A percentile compares a stretch with the other conserved stretches of the same genome.
These are phyloP conservation scores for Bujurquina vittata DNA, from an alignment of 2,113 vertebrate genomes.

Conservation along the genomic window DNA sequence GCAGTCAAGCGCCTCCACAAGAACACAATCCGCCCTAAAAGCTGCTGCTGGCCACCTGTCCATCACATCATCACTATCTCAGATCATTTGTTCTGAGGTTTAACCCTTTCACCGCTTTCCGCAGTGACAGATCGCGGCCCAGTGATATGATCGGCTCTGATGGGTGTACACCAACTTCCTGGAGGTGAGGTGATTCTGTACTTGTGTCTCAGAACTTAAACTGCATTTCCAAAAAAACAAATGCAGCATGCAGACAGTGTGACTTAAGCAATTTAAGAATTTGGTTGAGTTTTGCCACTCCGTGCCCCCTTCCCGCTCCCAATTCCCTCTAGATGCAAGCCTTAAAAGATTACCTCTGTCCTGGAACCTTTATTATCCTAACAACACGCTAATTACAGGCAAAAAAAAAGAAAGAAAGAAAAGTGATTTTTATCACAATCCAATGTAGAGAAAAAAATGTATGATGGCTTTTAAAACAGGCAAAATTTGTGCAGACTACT, in stretches of 20 bases:
- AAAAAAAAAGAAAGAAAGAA: not conserved
- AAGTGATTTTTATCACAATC: not conserved
- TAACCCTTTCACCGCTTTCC: conserved; percentile 64
- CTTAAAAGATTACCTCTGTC: not conserved
- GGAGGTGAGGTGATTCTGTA: conserved; percentile 54
- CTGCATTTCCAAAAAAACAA: not conserved
- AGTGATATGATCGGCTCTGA: conserved; percentile 68
- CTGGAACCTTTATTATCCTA: not conserved
- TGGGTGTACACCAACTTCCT: conserved; percentile 46
- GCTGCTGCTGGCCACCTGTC: conserved; percentile 77
- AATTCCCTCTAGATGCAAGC: not conserved
- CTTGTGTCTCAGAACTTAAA: not conserved
- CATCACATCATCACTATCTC: conserved; percentile 64
- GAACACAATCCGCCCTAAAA: conserved; percentile 72
- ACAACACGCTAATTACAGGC: not conserved
- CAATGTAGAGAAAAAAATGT: not conserved
- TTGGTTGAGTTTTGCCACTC: not conserved
- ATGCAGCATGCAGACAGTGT: not conserved
- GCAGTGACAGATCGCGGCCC: conserved; percentile 46
- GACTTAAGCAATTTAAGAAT: not conserved
- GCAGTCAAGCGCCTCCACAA: conserved; percentile 64
- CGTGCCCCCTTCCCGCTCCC: not conserved
- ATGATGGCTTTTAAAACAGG: not conserved
- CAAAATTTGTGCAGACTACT: not conserved
- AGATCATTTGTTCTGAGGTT: conserved; percentile 66